Evolutionary conservation across 1,140 invertebrate species (phyloP), one percentile per base, ranked within the genome.

Genomic region (Caenorhabditis tropicalis): DNA sequence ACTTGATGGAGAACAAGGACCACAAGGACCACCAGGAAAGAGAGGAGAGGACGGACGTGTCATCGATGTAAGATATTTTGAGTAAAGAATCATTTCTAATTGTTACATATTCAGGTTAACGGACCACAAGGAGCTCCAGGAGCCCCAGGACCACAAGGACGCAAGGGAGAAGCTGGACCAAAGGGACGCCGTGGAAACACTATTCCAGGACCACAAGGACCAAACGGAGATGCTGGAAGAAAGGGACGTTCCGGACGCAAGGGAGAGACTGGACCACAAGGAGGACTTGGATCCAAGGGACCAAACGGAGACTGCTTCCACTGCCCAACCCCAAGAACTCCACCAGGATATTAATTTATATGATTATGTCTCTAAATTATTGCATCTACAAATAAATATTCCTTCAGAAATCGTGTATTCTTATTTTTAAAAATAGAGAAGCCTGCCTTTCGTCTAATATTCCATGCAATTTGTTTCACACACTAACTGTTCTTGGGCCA

Each of bases 121-220:
- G 86, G 86, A 82, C 84, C 84, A 58, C 86, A 86, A 56, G 86
- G 86, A 56, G 51, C 84, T 16, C 80, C 84, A 49, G 86, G 86
- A 86, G 53, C 81, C 19, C 51, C 79, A 70, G 86, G 86, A 79
- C 29, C 86, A 2, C 81, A 82, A 51, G 86, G 86, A 83, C 33
- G 84, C 33, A 74, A 82, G 65, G 86, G 86, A 86, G 80, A 83
- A 36, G 15, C 29, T 24, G 86, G 86, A 87, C 74, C 85, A 58
- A 87, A 86, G 51, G 86, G 86, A 84, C 79, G 82, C 70, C 39
- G 53, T 53, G 85, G 85, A 58, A 56, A 53, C 51, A 81, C 51
- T 36, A 84, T 86, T 46, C 85, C 85, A 48, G 85, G 85, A 83
- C 85, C 85, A 53, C 56, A 86, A 83, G 85, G 85, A 86, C 82